Conservation (phyloP, 2,113 vertebrate genomes). For the Phalacrocorax brasilianus region DNA sequence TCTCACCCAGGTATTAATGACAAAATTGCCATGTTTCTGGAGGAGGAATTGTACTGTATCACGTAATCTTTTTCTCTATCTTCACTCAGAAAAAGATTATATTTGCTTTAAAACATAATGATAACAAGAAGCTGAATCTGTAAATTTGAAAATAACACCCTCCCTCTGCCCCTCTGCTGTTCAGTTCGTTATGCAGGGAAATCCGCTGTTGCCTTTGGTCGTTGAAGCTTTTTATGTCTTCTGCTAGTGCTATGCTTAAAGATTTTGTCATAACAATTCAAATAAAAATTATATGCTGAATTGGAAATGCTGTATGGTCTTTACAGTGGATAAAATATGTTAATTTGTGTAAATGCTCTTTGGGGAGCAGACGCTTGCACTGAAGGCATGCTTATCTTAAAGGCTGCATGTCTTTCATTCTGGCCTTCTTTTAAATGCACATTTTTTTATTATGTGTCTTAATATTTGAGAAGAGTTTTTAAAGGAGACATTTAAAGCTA, state of each 20-base stretch:
- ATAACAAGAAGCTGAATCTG: conserved; percentile 14
- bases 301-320: conserved; percentile 68
- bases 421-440: conserved; percentile 65
- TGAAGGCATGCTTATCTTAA: conserved; percentile 74
- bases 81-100: not conserved
- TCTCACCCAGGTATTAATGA: not conserved
- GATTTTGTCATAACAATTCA: conserved; percentile 67
- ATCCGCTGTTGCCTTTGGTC: conserved; percentile 39
- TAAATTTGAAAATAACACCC: not conserved
- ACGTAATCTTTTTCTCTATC: not conserved
- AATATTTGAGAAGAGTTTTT: conserved; percentile 72
- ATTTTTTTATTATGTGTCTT: conserved; percentile 66
- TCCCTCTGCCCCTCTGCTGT: not conserved
- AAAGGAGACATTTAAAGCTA: conserved; percentile 64
- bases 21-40: conserved; percentile 6
- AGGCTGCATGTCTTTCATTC: conserved; percentile 73
- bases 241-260: conserved; percentile 38
- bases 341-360: conserved; percentile 81
- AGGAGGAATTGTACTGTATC: not conserved
- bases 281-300: conserved; percentile 71
- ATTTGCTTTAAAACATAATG: not conserved
- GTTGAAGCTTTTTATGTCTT: conserved; percentile 46
- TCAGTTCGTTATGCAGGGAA: conserved; percentile 3
- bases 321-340: conserved; percentile 79
- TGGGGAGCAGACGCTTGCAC: conserved; percentile 69